phyloP scores from a whole-genome alignment of 2,113 vertebrate genomes.

The human region GRCh38 chr3:46501-47000 shows the following conservation, averaged over 20 bases:
- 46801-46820: neutral
- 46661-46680: neutral
- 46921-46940: neutral
- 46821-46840: neutral
- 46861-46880: neutral
- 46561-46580: neutral
- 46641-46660: neutral
- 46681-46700: neutral
- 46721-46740: neutral
- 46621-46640: rapidly evolving
- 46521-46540: neutral
- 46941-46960: neutral
- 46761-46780: neutral
- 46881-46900: neutral
- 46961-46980: neutral
- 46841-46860: neutral
- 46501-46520: neutral
- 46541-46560: neutral
- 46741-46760: neutral
- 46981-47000: neutral
- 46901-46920: neutral
- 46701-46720: neutral
- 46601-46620: neutral
- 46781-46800: neutral
- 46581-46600: neutral